Evolutionary conservation across 2,113 vertebrate genomes (phyloP), one percentile per base, ranked within the genome.

Genomic region (Phycodurus eques): DNA sequence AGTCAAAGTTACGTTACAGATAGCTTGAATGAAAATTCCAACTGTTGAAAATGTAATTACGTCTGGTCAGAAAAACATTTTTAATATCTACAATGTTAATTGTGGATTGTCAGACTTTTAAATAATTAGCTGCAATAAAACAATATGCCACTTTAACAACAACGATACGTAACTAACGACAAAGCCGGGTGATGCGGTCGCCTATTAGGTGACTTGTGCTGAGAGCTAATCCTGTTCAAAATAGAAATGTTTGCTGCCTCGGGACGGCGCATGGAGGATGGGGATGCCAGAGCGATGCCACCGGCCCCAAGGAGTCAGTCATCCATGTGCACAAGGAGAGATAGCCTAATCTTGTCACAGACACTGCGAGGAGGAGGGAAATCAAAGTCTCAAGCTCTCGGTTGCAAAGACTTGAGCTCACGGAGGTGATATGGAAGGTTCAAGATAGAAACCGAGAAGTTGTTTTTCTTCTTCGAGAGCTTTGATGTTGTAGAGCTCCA

Each of bases 291-390:
- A 80, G 78, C 43, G 71, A 88, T 74, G 84, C 8, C 64, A 74
- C 70, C 64, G 49, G 72, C 79, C 82, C 85, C 81, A 68, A 81
- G 82, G 85, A 90, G 84, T 77, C 84, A 91, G 80, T 83, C 88
- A 87, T 85, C 87, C 89, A 85, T 90, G 87, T 92, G 89, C 82
- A 78, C 75, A 70, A 70, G 77, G 68, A 88, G 88, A 91, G 92
- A 90, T 91, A 90, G 83, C 78, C 81, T 90, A 89, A 91, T 89
- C 90, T 90, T 83, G 79, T 85, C 85, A 85, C 79, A 80, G 85
- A 85, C 82, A 71, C 75, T 66, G 64, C 43, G 44, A 17, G 44
- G 8, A 14, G 65, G 61, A 62, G 66, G 35, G 17, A 43, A 76
- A 60, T 44, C 60, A 71, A 73, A 70, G 76, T 84, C 61, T 56